Conservation (phyloP, 2,888 invertebrate species). For the Acleris literana region DNA sequence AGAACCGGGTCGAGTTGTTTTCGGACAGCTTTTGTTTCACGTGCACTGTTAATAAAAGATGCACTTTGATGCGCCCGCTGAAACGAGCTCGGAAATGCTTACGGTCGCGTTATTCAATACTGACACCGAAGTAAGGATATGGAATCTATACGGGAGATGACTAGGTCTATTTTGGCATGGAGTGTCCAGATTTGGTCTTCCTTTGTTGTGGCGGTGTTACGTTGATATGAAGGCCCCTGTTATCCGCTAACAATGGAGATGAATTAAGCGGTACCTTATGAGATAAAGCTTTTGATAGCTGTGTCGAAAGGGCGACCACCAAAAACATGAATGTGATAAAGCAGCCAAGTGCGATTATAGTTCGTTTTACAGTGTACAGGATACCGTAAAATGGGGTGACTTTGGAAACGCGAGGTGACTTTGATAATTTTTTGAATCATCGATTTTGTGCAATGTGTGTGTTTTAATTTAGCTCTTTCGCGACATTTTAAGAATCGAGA, state of each 20-base stretch:
- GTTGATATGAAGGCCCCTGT: slow-evolving; percentile 25
- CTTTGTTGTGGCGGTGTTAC: slow-evolving; percentile 14
- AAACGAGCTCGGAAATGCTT: slow-evolving; percentile 25
- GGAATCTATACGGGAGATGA: neutral
- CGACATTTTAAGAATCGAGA: too few relatives aligned
- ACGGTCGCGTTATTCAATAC: slow-evolving; percentile 23
- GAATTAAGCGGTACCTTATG: slow-evolving; percentile 1
- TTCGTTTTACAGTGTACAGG: too few relatives aligned
- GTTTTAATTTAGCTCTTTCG: too few relatives aligned
- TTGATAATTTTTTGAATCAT: too few relatives aligned
- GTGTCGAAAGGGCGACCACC: neutral
- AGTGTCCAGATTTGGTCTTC: neutral
- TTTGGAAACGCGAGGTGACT: too few relatives aligned
- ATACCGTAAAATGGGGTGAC: too few relatives aligned
- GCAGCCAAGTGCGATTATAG: too few relatives aligned
- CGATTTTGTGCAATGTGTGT: too few relatives aligned
- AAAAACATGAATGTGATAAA: too few relatives aligned
- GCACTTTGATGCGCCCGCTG: slow-evolving; percentile 24
- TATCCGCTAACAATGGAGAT: slow-evolving; percentile 29
- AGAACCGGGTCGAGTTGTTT: slow-evolving; percentile 16
- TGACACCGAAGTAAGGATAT: neutral
- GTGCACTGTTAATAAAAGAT: slow-evolving; percentile 27
- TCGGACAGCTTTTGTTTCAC: slow-evolving; percentile 21
- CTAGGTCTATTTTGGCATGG: slow-evolving; percentile 6
- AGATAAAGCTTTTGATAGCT: slow-evolving; percentile 1